Conservation (phyloP, 2,888 invertebrate species). For the Psylliodes chrysocephalus region DNA sequence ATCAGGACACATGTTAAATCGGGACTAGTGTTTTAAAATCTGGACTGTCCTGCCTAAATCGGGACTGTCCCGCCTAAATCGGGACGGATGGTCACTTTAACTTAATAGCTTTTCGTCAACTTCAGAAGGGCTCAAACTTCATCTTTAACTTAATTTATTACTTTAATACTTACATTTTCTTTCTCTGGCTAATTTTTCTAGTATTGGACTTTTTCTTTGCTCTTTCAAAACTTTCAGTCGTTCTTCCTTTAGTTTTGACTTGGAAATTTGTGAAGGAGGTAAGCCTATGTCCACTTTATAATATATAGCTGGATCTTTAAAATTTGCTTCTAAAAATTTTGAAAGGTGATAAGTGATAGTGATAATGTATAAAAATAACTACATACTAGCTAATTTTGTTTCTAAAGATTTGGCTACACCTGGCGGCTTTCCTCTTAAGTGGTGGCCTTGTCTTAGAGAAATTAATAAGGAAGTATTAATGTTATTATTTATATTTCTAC, state of each 20-base stretch:
- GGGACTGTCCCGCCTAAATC: too few species aligned
- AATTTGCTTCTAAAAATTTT: conserved; percentile 62
- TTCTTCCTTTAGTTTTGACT: conserved; percentile 63
- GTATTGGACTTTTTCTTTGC: conserved; percentile 65
- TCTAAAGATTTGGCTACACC: conserved; percentile 74
- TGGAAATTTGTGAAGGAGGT: conserved; percentile 60
- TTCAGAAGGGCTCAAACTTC: too few species aligned
- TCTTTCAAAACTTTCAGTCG: conserved; percentile 69
- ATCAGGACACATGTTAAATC: too few species aligned
- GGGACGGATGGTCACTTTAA: too few species aligned
- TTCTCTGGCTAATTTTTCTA: conserved; percentile 74
- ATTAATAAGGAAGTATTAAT: conserved; percentile 40
- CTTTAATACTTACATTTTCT: conserved; percentile 67
- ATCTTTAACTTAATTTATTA: too few species aligned
- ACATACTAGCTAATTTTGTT: conserved; percentile 74
- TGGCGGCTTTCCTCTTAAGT: conserved; percentile 77
- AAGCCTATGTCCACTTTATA: conserved; percentile 76
- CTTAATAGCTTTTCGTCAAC: too few species aligned
- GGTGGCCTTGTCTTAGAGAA: conserved; percentile 66
- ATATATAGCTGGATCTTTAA: conserved; percentile 67
- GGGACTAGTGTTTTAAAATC: too few species aligned
- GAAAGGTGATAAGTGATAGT: not conserved
- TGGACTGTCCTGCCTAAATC: too few species aligned
- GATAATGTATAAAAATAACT: not conserved
- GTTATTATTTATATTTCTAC: conserved; percentile 45